These are phyloP conservation scores for Eudasyphora cyanicolor DNA, from an alignment of 2,888 invertebrate genomes.

Conservation along the genomic window DNA sequence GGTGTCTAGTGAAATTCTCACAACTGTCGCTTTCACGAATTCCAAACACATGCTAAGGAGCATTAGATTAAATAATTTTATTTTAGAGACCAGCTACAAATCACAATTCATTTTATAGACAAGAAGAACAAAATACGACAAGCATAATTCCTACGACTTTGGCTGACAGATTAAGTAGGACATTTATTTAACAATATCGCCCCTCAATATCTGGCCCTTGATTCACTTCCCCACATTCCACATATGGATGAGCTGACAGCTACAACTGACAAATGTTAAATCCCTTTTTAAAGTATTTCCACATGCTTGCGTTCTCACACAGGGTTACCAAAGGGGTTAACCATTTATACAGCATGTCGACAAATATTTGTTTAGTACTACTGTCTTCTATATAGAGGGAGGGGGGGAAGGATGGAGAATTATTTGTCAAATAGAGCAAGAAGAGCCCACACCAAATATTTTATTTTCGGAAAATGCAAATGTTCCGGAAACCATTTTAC, in stretches of 20 bases:
- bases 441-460: neutral
- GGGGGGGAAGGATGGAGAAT: neutral
- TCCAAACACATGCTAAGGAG: neutral
- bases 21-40: constrained; percentile 20
- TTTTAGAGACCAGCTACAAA: neutral
- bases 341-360: neutral
- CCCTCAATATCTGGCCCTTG: constrained; percentile 25
- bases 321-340: neutral
- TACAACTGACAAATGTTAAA: neutral
- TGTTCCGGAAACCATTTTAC: neutral
- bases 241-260: neutral
- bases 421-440: constrained; percentile 2
- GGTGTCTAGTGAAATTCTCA: neutral
- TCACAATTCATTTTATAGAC: neutral
- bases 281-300: neutral
- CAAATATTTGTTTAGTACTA: neutral
- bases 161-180: neutral
- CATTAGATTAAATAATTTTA: constrained; percentile 8
- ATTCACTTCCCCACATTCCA: neutral
- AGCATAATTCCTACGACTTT: too few relatives aligned
- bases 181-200: neutral
- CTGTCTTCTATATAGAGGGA: neutral
- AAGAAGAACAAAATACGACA: too few relatives aligned
- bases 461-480: neutral
- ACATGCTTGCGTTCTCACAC: constrained; percentile 21